Evolutionary conservation across 2,797 vertebrate genomes (phyloP).

Genomic region (Spinus olivaceus): DNA sequence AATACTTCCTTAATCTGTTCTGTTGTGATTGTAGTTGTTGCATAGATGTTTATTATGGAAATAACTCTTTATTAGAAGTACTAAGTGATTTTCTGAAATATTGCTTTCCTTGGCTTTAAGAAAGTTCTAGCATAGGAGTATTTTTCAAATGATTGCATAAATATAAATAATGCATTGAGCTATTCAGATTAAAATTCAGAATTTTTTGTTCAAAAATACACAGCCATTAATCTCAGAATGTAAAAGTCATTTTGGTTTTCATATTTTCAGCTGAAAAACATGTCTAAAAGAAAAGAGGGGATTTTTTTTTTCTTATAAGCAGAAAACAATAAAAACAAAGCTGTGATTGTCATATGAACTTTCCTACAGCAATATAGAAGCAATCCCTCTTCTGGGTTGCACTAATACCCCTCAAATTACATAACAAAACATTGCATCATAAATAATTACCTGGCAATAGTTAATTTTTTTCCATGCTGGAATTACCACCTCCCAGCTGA

Average conservation of each 20-base stretch:
- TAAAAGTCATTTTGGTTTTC: neutral
- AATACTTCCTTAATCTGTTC: neutral
- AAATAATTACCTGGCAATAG: neutral
- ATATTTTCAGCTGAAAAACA: neutral
- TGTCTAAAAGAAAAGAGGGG: neutral
- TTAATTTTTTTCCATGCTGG: neutral
- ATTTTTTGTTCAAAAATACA: neutral
- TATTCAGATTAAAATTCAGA: conserved; percentile 5
- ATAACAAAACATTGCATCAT: neutral
- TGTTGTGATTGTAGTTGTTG: neutral
- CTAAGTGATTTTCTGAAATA: neutral
- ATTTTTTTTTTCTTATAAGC: neutral
- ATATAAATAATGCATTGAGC: conserved; percentile 13
- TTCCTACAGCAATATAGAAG: neutral
- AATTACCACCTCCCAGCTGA: neutral
- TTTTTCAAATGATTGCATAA: neutral
- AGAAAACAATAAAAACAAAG: neutral
- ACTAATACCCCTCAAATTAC: neutral
- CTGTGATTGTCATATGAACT: neutral
- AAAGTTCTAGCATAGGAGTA: neutral
- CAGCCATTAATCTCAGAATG: neutral
- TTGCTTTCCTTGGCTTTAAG: neutral
- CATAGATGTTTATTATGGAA: neutral
- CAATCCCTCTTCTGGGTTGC: neutral
- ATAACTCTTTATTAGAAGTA: neutral